Percentiles rank a stretch among this genome's conserved stretches.
Conservation (phyloP, 1,140 invertebrate genomes). For the Notospermus geniculatus region DNA sequence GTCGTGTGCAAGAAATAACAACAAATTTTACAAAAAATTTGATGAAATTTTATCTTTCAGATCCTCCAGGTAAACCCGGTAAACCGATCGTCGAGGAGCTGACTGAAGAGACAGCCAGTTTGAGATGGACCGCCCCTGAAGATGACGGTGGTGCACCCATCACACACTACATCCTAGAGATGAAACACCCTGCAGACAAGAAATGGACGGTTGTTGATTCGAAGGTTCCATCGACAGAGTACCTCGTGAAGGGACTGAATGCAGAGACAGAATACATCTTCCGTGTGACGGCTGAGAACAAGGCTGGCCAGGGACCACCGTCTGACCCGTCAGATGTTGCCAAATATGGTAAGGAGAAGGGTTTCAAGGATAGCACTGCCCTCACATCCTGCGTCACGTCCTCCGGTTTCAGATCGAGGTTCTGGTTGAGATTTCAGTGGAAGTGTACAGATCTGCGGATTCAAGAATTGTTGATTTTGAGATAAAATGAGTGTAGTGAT, state of each 20-base stretch:
- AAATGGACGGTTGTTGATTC: conserved; percentile 82
- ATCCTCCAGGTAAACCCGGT: conserved; percentile 74
- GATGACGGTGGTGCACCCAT: conserved; percentile 97
- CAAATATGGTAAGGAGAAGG: conserved; percentile 26
- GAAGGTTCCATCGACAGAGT: conserved; percentile 51
- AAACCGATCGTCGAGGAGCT: conserved; percentile 88
- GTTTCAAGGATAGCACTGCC: too few species aligned
- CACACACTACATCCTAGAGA: conserved; percentile 87
- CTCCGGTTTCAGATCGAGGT: too few species aligned
- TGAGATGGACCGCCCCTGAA: conserved; percentile 95
- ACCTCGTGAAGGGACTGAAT: conserved; percentile 87
- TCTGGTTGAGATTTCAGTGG: too few species aligned
- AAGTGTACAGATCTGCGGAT: too few species aligned
- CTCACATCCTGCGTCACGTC: too few species aligned
- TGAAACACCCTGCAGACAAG: conserved; percentile 65
- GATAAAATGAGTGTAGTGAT: too few species aligned
- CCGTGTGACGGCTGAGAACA: conserved; percentile 92
- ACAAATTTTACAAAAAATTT: neutral
- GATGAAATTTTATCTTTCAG: neutral
- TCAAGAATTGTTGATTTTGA: too few species aligned
- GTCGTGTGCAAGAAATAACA: too few species aligned
- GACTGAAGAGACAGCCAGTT: conserved; percentile 88
- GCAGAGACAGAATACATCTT: conserved; percentile 91
- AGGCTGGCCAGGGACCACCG: conserved; percentile 90
- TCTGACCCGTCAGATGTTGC: conserved; percentile 59